Conservation (phyloP, 2,888 invertebrate genomes). For the Dendrolimus houi region DNA sequence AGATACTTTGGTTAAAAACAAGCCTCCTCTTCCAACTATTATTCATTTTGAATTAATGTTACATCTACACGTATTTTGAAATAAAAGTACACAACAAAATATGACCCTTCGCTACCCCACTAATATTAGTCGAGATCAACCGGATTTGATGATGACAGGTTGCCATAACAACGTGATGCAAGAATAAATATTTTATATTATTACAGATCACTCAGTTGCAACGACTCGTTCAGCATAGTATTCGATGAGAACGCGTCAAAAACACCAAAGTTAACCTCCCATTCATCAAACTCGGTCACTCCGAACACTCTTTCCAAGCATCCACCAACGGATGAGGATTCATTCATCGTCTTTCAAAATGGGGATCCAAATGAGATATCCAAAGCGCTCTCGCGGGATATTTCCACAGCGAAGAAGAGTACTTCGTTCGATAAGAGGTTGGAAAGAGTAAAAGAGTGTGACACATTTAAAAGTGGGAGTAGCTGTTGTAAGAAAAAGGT, state of each 20-base stretch:
- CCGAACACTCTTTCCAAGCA: conserved; percentile 11
- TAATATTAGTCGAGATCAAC: too few relatives aligned
- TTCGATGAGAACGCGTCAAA: conserved; percentile 52
- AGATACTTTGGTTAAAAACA: too few relatives aligned
- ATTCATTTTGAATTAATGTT: not conserved
- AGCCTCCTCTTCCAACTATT: too few relatives aligned
- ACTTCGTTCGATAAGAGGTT: conserved; percentile 41
- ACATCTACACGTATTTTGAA: too few relatives aligned
- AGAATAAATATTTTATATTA: not conserved
- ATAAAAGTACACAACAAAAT: too few relatives aligned
- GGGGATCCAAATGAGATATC: conserved; percentile 12
- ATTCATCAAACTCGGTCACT: conserved; percentile 2
- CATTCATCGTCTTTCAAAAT: conserved; percentile 54
- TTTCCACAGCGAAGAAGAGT: conserved; percentile 26
- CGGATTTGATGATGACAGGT: too few relatives aligned
- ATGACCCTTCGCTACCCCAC: too few relatives aligned
- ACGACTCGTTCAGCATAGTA: conserved; percentile 62
- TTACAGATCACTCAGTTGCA: conserved; percentile 59
- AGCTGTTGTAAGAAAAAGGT: conserved; percentile 44
- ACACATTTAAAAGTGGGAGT: conserved; percentile 38
- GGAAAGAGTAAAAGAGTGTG: conserved; percentile 45
- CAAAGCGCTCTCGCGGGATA: not conserved
- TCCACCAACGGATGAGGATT: conserved; percentile 39
- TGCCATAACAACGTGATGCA: too few relatives aligned
- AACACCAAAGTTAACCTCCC: conserved; percentile 9